Base-by-base conservation (phyloP, 2,888 invertebrate genomes). In the Drosophila quinaria region DNA sequence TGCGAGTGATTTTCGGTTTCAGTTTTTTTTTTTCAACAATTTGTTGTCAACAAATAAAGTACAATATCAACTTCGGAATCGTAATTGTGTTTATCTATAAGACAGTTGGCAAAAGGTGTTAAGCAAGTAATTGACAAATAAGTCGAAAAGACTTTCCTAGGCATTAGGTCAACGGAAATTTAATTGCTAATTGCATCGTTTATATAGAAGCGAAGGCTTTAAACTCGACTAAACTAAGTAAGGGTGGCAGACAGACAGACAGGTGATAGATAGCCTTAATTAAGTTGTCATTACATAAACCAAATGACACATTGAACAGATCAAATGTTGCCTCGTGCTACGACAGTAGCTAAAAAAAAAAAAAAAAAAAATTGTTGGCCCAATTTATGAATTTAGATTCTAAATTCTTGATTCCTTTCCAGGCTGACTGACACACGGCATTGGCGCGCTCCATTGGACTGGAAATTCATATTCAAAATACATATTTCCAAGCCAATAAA, bases 71-170 rank as follows among this genome's bases (percentile, higher is more conserved):
- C 33, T 8, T 19, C 4, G 22, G 25, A 22, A 15, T 25, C 9
- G 46, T 76, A 77, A 65, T 65, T 69, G 74, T 81, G 74, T 89
- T 90, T 86, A 90, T 89, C 87, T 80, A 76, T 78, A 66, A 73
- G 79, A 63, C 60, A 52, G 60, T 78, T 50, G 42, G 42, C 44
- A 6, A 22, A 19, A 19, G 6, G 13, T 22, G 6, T 25, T 47
- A 56, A 52, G 56, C 49, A 73, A 78, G 77, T 90, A 90, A 90
- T 90, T 90, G 90, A 84, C 77, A 90, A 90, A 90, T 90, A 90
- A 90, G 90, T 88, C 85, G 65, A 74, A 68, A 70, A 66, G 80
- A 70, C 84, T 83, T 81, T 86, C 77, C 62, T 73, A 58, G 76
- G 76, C 74, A 80, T 81, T 87, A 85, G 70, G 74, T 71, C 70